Evolutionary conservation across 2,888 invertebrate species (phyloP).

Genomic region (Escarpia spicata): DNA sequence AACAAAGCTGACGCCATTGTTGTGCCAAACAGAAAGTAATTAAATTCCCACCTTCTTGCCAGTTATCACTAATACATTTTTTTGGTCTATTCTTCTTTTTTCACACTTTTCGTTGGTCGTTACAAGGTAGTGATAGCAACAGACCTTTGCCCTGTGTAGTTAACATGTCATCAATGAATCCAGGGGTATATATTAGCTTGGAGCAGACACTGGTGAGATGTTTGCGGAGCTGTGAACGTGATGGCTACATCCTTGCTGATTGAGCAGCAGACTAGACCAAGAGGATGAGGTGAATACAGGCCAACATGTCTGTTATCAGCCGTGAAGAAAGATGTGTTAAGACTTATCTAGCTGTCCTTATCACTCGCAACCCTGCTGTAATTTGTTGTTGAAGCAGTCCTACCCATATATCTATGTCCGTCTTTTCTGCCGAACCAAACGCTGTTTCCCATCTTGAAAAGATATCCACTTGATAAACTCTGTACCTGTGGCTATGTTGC

Average conservation of each 20-base stretch:
- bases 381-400: not conserved
- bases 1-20: too few relatives aligned
- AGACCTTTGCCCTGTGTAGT: not conserved
- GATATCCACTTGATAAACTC: not conserved
- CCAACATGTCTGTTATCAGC: not conserved
- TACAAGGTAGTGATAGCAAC: not conserved
- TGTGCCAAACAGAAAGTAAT: too few relatives aligned
- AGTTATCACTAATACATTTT: not conserved
- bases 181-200: not conserved
- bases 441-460: not conserved
- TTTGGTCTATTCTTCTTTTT: not conserved
- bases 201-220: not conserved
- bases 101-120: not conserved
- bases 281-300: not conserved
- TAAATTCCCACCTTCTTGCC: too few relatives aligned
- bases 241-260: conserved; percentile 13
- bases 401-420: conserved; percentile 16
- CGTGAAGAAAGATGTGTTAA: not conserved
- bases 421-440: not conserved
- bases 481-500: not conserved
- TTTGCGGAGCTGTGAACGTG: not conserved
- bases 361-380: conserved; percentile 2
- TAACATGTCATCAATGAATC: not conserved
- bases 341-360: conserved; percentile 16
- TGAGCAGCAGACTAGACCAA: not conserved